Evolutionary conservation across 1,140 invertebrate genomes (phyloP).

Genomic region (Idris sp.): DNA sequence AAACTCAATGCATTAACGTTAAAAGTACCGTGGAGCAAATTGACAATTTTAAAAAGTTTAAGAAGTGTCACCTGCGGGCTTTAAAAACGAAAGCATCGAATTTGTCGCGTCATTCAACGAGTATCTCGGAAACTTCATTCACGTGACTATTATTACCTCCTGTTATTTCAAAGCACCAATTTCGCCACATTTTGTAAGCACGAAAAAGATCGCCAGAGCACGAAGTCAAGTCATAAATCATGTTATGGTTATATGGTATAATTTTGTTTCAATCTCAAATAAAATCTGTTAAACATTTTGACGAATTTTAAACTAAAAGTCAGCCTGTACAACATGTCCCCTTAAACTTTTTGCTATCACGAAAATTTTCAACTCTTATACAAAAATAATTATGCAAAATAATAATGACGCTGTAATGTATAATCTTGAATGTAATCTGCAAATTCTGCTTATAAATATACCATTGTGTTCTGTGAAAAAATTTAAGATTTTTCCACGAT

Average conservation of each 20-base stretch:
- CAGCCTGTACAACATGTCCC: no score
- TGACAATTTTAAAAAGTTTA: conserved; percentile 66
- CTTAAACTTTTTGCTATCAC: no score
- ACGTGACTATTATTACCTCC: conserved; percentile 55
- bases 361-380: no score
- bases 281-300: conserved; percentile 4
- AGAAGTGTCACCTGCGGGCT: conserved; percentile 61
- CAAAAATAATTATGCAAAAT: no score
- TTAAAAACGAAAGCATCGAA: conserved; percentile 44
- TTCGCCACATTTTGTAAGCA: conserved; percentile 48
- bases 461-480: no score
- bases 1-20: conserved; percentile 59
- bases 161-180: conserved; percentile 47
- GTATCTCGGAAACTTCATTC: conserved; percentile 53
- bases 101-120: conserved; percentile 57
- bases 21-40: conserved; percentile 62
- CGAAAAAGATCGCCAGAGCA: conserved; percentile 34
- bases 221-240: conserved; percentile 26
- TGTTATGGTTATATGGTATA: conserved; percentile 17
- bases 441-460: no score
- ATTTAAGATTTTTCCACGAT: no score
- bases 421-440: no score
- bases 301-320: not conserved
- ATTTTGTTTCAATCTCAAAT: conserved; percentile 26
- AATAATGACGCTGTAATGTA: no score